Percentiles rank a stretch among this genome's conserved stretches.
Conservation (phyloP, 2,888 invertebrate genomes). For the Drosophila bunnanda region DNA sequence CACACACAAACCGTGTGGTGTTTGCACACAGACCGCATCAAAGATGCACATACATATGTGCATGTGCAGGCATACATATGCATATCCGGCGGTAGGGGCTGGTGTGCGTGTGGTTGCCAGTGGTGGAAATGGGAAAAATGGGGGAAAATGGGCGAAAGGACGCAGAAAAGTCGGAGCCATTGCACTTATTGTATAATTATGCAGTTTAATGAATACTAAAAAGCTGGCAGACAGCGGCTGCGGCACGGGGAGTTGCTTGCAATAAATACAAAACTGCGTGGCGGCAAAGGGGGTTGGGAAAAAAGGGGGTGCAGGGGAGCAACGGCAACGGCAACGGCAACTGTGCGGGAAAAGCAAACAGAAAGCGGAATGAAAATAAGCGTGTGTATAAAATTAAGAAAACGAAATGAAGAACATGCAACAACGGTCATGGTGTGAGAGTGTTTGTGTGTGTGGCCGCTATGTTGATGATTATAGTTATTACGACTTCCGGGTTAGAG, state of each 20-base stretch:
- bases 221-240: constrained; percentile 51
- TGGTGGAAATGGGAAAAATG: background rate
- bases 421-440: constrained; percentile 20
- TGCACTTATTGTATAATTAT: constrained; percentile 79
- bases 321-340: background rate
- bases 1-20: constrained; percentile 6
- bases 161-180: constrained; percentile 54
- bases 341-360: constrained; percentile 24
- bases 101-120: constrained; percentile 25
- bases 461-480: constrained; percentile 76
- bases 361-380: constrained; percentile 63
- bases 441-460: constrained; percentile 41
- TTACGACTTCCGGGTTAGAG: constrained; percentile 53
- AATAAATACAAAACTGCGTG: constrained; percentile 61
- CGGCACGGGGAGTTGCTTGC: constrained; percentile 22
- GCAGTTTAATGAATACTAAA: constrained; percentile 79
- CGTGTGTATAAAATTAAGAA: constrained; percentile 74
- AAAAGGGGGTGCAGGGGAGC: constrained; percentile 13
- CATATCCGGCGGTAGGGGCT: constrained; percentile 7
- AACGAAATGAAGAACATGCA: constrained; percentile 62
- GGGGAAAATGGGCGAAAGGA: constrained; percentile 8
- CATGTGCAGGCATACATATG: no score
- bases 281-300: background rate
- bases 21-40: constrained; percentile 31
- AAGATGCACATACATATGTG: constrained; percentile 24